Evolutionary conservation across 2,888 invertebrate species (phyloP).

Genomic region (Sphinx pinastri): DNA sequence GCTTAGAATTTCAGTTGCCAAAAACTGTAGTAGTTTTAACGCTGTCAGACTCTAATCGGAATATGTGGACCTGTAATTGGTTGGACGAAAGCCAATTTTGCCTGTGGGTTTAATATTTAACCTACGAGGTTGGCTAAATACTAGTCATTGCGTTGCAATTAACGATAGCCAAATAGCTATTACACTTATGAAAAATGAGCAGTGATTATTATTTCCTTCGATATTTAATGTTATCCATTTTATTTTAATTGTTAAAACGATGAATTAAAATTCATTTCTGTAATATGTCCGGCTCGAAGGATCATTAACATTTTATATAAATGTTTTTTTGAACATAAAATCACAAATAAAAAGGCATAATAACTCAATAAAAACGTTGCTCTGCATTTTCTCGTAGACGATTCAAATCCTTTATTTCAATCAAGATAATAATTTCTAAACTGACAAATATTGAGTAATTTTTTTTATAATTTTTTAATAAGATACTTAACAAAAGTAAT

Average conservation of each 20-base stretch:
- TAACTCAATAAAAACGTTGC: not conserved
- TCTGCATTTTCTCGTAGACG: not conserved
- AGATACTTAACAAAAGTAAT: not conserved
- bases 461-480: too few relatives aligned
- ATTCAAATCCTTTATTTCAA: not conserved
- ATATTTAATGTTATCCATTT: not conserved
- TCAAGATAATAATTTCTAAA: too few relatives aligned
- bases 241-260: too few relatives aligned
- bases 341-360: not conserved
- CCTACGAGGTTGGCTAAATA: constrained; percentile 4
- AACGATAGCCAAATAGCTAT: not conserved
- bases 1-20: not conserved
- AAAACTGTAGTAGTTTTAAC: not conserved
- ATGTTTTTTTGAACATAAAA: too few relatives aligned
- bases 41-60: not conserved
- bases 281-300: too few relatives aligned
- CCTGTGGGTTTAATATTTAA: not conserved
- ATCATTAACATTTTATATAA: not conserved
- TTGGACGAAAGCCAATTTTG: not conserved
- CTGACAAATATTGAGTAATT: too few relatives aligned
- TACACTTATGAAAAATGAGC: not conserved
- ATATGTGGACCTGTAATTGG: not conserved
- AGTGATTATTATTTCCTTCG: not conserved
- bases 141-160: constrained; percentile 1
- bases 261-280: not conserved